Evolutionary conservation across 2,888 invertebrate genomes (phyloP).

Genomic region (Acanthococcus lagerstroemiae): DNA sequence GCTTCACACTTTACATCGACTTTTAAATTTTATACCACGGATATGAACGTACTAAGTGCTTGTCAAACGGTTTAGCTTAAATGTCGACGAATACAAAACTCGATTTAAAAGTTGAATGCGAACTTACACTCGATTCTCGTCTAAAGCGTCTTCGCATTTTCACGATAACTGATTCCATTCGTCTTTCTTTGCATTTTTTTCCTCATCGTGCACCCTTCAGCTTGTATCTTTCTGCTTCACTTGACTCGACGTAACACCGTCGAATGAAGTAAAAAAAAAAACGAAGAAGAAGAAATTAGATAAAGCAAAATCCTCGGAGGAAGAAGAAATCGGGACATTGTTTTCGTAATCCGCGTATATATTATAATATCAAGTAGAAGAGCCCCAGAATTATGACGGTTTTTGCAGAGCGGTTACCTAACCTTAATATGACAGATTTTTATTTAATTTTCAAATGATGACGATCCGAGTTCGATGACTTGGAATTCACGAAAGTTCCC

Average conservation of each 20-base stretch:
- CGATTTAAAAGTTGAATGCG: constrained; percentile 26
- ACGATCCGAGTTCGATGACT: too few species aligned
- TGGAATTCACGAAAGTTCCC: too few species aligned
- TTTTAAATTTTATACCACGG: constrained; percentile 9
- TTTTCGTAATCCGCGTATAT: constrained; percentile 23
- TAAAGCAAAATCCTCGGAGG: constrained; percentile 15
- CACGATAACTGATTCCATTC: constrained; percentile 18
- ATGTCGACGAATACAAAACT: constrained; percentile 24
- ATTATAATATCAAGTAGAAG: too few species aligned
- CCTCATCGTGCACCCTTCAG: background rate
- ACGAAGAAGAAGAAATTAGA: constrained; percentile 15
- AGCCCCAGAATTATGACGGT: too few species aligned
- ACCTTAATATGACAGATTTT: too few species aligned
- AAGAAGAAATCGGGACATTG: constrained; percentile 13
- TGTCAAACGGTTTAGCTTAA: constrained; percentile 21
- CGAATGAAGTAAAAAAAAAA: background rate
- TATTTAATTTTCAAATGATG: too few species aligned
- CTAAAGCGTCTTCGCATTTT: constrained; percentile 16
- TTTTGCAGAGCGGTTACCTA: too few species aligned
- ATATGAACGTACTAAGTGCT: constrained; percentile 21
- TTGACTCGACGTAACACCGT: constrained; percentile 18
- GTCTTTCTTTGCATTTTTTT: constrained; percentile 1
- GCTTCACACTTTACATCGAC: too few species aligned
- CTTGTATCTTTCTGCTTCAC: constrained; percentile 16
- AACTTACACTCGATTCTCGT: constrained; percentile 25